These are phyloP conservation scores for Lutjanus argentimaculatus DNA, from an alignment of 2,797 vertebrate species.

Conservation along the genomic window DNA sequence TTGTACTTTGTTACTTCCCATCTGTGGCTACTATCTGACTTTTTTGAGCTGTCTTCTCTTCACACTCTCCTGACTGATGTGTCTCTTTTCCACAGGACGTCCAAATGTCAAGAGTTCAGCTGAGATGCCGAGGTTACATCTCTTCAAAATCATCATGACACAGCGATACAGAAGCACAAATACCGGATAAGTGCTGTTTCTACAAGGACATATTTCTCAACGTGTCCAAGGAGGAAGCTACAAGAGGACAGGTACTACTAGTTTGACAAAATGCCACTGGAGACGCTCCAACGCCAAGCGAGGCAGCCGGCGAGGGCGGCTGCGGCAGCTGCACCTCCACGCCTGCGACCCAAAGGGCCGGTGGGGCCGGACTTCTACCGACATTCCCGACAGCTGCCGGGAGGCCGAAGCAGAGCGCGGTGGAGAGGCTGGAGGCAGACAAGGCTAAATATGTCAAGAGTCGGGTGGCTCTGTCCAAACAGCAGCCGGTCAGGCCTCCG, in stretches of 20 bases:
- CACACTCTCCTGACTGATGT: background rate
- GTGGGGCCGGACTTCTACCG: conserved; percentile 89
- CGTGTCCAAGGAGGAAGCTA: too few species aligned
- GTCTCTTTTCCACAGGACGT: conserved; percentile 57
- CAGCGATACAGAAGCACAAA: background rate
- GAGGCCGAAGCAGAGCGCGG: conserved; percentile 90
- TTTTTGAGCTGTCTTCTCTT: background rate
- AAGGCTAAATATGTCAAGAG: conserved; percentile 98
- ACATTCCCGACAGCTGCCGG: conserved; percentile 52
- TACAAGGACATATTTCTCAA: too few species aligned
- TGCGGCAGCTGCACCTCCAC: conserved; percentile 80
- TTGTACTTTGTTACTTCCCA: too few species aligned
- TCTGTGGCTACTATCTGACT: too few species aligned
- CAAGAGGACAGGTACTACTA: background rate
- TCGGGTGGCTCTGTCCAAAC: conserved; percentile 90
- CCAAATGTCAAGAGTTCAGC: conserved; percentile 29
- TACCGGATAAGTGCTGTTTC: background rate
- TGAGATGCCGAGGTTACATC: conserved; percentile 14
- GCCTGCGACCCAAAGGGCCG: conserved; percentile 89
- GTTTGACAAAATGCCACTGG: conserved; percentile 78
- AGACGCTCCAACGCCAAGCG: conserved; percentile 63
- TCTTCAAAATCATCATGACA: conserved; percentile 3
- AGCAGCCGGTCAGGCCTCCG: conserved; percentile 86
- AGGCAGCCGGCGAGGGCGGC: conserved; percentile 61
- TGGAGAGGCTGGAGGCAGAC: conserved; percentile 96